A percentile compares a stretch with the other conserved stretches of the same genome.
phyloP scores from a whole-genome alignment of 2,113 vertebrate species.

The Macrotus californicus region DNA sequence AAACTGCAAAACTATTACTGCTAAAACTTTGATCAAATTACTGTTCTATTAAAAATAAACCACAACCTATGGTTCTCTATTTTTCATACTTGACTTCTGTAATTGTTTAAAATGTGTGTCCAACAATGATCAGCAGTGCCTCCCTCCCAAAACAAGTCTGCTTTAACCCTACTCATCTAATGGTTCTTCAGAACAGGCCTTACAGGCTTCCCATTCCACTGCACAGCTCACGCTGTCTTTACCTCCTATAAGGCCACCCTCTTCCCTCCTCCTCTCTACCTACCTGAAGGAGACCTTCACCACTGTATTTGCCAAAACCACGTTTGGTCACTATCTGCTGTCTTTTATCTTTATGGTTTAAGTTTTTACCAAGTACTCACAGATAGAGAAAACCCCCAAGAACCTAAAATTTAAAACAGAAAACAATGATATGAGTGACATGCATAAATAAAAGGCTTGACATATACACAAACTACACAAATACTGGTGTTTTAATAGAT shows the following conservation, averaged over 20 bases:
- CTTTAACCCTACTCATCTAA: neutral
- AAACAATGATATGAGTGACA: constrained; percentile 62
- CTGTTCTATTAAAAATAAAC: constrained; percentile 10
- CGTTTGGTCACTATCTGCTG: constrained; percentile 59
- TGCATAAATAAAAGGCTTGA: constrained; percentile 48
- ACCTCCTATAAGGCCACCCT: constrained; percentile 46
- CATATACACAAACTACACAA: constrained; percentile 36
- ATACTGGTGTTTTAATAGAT: constrained; percentile 48
- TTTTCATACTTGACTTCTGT: neutral
- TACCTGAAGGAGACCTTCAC: constrained; percentile 65
- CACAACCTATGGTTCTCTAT: neutral
- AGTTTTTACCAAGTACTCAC: constrained; percentile 66
- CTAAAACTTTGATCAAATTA: constrained; percentile 22
- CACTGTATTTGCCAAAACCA: constrained; percentile 62
- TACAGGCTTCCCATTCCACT: neutral
- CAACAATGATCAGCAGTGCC: neutral
- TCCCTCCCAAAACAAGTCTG: constrained; percentile 24
- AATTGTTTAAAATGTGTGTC: constrained; percentile 22
- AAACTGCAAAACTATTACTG: neutral
- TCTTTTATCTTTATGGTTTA: constrained; percentile 65
- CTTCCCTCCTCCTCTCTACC: constrained; percentile 61
- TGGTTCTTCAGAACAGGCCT: neutral
- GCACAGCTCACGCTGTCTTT: neutral
- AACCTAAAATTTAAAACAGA: constrained; percentile 69
- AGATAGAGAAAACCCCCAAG: constrained; percentile 65